phyloP scores from a whole-genome alignment of 2,888 invertebrate species.

The Amblyjoppa proteus region DNA sequence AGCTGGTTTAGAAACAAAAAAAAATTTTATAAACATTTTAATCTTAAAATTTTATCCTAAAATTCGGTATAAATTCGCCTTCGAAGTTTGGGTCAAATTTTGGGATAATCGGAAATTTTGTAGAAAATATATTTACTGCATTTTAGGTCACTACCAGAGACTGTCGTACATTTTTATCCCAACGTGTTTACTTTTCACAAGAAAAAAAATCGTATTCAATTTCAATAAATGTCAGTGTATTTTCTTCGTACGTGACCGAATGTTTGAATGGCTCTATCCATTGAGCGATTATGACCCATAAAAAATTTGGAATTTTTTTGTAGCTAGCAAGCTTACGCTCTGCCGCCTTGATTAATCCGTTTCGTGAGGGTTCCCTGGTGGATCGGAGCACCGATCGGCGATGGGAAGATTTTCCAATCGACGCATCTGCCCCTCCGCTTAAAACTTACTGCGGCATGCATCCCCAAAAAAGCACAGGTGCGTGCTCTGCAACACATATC shows the following conservation, averaged over 20 bases:
- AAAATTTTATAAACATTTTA: background rate
- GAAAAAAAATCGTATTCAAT: background rate
- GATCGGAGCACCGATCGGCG: constrained; percentile 1
- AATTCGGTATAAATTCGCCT: too few species aligned
- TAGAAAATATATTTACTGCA: too few species aligned
- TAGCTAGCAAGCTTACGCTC: background rate
- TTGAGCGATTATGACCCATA: background rate
- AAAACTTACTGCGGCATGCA: background rate
- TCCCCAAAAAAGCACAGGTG: constrained; percentile 63
- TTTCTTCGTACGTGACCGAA: background rate
- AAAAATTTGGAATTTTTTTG: background rate
- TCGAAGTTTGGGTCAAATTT: too few species aligned
- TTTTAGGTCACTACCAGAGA: too few species aligned
- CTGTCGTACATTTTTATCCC: too few species aligned
- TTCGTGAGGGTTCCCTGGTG: background rate
- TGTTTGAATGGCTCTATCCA: background rate
- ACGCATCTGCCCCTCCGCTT: constrained; percentile 52
- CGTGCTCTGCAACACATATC: constrained; percentile 45
- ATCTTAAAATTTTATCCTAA: too few species aligned
- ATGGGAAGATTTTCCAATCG: constrained; percentile 23
- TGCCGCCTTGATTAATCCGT: constrained; percentile 7
- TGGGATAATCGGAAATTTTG: background rate
- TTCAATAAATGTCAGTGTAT: background rate
- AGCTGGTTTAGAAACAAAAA: background rate
- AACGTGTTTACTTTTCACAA: too few species aligned